These are phyloP conservation scores for Tipula confusa DNA, from an alignment of 2,888 invertebrate species.

Conservation along the genomic window DNA sequence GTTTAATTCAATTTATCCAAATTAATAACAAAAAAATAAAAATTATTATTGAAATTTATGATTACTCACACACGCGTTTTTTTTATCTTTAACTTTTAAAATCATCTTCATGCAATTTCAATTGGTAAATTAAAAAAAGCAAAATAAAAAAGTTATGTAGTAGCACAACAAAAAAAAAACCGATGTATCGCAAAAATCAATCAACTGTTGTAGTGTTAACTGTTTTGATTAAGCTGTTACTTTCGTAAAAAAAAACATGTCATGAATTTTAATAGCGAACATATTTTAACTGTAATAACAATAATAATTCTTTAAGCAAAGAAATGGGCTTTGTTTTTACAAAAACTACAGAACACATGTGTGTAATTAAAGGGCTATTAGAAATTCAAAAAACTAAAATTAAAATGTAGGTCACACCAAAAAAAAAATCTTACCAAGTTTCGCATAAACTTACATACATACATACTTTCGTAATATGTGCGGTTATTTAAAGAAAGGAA, in stretches of 20 bases:
- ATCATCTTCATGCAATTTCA: conserved; percentile 20
- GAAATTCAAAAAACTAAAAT: neutral
- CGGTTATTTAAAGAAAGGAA: neutral
- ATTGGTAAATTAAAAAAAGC: neutral
- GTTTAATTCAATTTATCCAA: conserved; percentile 14
- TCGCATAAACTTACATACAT: too few relatives aligned
- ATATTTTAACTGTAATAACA: neutral
- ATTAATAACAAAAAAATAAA: neutral
- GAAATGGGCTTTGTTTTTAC: neutral
- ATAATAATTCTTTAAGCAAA: neutral
- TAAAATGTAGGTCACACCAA: neutral
- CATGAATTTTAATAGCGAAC: conserved; percentile 30
- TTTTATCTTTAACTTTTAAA: neutral
- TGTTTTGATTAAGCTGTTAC: conserved; percentile 31
- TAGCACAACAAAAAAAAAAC: neutral
- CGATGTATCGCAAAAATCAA: conserved; percentile 28
- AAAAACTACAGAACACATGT: neutral
- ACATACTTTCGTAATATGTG: neutral
- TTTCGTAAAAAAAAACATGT: conserved; percentile 29
- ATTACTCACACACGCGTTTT: neutral
- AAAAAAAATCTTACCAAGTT: neutral
- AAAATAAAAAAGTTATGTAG: neutral
- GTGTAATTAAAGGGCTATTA: conserved; percentile 5
- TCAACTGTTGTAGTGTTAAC: conserved; percentile 31
- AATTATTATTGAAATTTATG: neutral